Base-by-base conservation (phyloP, 2,888 invertebrate species). In the Scelioninae gen. 1 region DNA sequence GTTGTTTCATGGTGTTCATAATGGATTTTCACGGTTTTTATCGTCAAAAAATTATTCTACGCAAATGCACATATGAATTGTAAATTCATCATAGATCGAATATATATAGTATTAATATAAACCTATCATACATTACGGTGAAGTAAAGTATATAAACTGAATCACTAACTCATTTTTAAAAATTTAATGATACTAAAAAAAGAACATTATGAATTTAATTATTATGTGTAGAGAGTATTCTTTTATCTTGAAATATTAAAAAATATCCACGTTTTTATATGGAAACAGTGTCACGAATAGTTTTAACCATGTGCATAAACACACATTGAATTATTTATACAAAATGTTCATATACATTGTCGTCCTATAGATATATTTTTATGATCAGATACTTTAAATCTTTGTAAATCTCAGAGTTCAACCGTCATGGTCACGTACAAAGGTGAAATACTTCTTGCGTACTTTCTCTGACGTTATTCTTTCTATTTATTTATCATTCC, bases 361-460 rank as follows among this genome's bases (percentile, higher is more conserved):
- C 43, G 31, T 68, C 6, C 10, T 43, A 29, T 49, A 55, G 53
- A 43, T 68, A 31, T 53, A 32, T 68, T 55, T 68, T 68, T 43
- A 43, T 55, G 66, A 68, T 43, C 66, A 55, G 66, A 47, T 66
- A 53, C 49, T 34, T 53, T 53, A 51, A 68, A 55, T 68, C 66
- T 68, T 55, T 38, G 40, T 43, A 53, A 66, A 53, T 68, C 66
- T 53, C 43, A 7, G 55, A 68, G 66, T 68, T 68, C 66, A 68
- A 68, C 66, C 66, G 55, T 43, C 66, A 68, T 43, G 66, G 66
- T 68, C 66, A 68, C 66, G 66, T 68, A 68, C 66, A 68, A 45
- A 68, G 43, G 66, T 68, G 66, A 68, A 68, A 68, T 68, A 68
- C 66, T 68, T 55, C 49, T 31, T 43, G 43, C 11, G 43, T 45